Conservation (phyloP, 2,113 vertebrate species). For the Lepus timidus region DNA sequence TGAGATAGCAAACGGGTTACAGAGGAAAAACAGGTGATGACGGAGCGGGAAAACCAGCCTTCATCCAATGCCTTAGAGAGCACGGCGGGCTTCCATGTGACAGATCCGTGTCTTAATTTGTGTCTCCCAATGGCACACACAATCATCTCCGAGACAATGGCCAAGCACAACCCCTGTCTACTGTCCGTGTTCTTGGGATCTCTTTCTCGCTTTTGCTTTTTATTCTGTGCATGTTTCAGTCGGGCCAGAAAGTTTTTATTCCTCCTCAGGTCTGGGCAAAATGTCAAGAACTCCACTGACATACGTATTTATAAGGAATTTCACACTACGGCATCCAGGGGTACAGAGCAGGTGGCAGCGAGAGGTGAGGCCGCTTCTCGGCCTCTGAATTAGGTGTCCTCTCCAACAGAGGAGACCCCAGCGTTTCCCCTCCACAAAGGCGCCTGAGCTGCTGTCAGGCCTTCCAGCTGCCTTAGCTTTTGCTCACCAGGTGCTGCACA, state of each 20-base stretch:
- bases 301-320: slow-evolving; percentile 5
- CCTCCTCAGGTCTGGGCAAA: neutral
- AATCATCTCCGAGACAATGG: neutral
- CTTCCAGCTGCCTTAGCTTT: neutral
- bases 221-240: neutral
- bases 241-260: slow-evolving; percentile 17
- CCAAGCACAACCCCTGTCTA: neutral
- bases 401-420: neutral
- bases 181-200: neutral
- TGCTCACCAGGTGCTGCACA: neutral
- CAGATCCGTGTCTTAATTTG: neutral
- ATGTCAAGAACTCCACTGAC: neutral
- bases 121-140: neutral
- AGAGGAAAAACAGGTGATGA: neutral
- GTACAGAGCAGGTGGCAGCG: neutral
- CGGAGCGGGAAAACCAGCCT: neutral
- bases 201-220: neutral
- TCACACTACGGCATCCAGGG: neutral
- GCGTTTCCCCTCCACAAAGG: neutral
- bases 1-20: neutral
- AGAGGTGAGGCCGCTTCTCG: neutral
- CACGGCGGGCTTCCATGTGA: neutral
- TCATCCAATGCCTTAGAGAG: slow-evolving; percentile 1
- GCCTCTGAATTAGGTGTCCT: rapidly evolving
- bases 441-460: no score